Evolutionary conservation across 1,140 invertebrate genomes (phyloP), one percentile per base, ranked within the genome.

Genomic region (Zaprionus gabonicus): DNA sequence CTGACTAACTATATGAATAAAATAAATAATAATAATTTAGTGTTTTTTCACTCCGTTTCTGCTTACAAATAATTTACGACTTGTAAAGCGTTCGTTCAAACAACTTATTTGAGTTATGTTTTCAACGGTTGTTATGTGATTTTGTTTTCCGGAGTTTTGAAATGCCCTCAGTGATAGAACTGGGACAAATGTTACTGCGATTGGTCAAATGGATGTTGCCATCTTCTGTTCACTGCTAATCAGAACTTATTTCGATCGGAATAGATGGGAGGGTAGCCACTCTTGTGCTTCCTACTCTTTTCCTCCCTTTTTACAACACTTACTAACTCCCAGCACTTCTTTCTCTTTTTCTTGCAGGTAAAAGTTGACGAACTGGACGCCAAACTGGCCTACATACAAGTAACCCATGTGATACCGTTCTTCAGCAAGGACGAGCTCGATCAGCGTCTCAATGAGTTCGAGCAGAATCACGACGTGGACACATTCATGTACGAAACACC

Each of bases 401-500:
- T 99, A 15, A 98, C 97, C 0, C 96, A 97, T 90, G 96, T 97
- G 3, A 95, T 95, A 17, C 96, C 97, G 4, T 97, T 97, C 93
- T 96, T 96, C 85, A 95, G 95, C 64, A 96, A 96, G 79, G 93
- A 93, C 23, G 95, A 96, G 79, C 91, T 96, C 9, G 95, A 95
- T 80, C 93, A 94, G 36, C 93, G 95, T 63, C 93, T 94, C 27
- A 97, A 96, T 34, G 96, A 97, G 69, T 98, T 97, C 93, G 97
- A 98, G 83, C 95, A 96, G 46, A 97, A 96, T 92, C 97, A 98
- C 91, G 97, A 98, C 92, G 95, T 98, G 20, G 94, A 94, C 58
- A 95, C 95, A 55, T 99, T 99, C 87, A 97, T 98, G 95, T 98
- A 96, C 93, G 97, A 99, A 93, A 98, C 97, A 13, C 98, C 98